Base-by-base conservation (phyloP, 2,888 invertebrate genomes). In the Oligia latruncula region DNA sequence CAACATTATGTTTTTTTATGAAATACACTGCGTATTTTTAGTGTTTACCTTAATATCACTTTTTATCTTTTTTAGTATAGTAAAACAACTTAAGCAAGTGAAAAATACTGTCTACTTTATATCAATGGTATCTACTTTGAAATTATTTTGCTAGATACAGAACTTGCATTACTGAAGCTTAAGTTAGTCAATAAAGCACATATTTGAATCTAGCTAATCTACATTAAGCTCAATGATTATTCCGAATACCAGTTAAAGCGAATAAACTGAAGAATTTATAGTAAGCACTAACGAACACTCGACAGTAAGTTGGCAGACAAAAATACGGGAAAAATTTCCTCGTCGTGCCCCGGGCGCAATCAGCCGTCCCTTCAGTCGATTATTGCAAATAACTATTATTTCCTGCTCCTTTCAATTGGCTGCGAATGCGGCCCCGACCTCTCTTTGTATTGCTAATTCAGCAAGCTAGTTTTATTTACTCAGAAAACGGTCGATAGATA, bases 301-400 rank as follows among this genome's bases (percentile, higher is more conserved):
- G 85, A 85, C 91, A 92, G 90, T 89, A 89, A 91, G 90, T 92
- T 90, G 90, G 89, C 83, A 90, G 88, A 91, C 92, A 93, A 95
- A 94, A 95, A 94, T 93, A 91, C 91, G 92, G 90, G 91, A 95
- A 95, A 94, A 95, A 93, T 91, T 83, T 90, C 87, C 88, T 86
- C 89, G 84, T 87, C 87, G 85, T 84, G 93, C 95, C 95, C 92
- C 91, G 92, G 94, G 96, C 95, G 95, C 96, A 96, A 96, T 96
- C 96, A 96, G 93, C 93, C 96, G 92, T 95, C 96, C 97, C 96
- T 95, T 95, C 95, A 93, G 93, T 90, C 95, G 96, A 97, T 96
- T 97, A 89, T 89, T 89, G 89, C 89, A 89, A 89, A 89, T 89
- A 95, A 95, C 95, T 95, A 95, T 95, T 95, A 95, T 89, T 89